Percentiles rank a stretch among this genome's conserved stretches.
phyloP scores from a whole-genome alignment of 1,140 invertebrate species.

The Kradibia gibbosae region DNA sequence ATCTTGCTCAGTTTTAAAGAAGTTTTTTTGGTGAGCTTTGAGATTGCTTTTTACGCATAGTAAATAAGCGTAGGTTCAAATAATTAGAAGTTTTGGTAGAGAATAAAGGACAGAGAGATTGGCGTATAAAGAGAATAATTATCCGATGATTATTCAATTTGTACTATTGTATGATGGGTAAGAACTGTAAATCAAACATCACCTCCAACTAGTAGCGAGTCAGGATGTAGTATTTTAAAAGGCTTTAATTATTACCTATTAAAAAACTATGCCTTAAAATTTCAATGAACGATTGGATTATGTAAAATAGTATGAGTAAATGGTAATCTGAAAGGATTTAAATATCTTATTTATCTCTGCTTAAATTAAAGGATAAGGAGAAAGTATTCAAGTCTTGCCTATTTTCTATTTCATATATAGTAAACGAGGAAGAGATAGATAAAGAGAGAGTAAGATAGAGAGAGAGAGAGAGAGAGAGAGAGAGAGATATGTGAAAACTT shows the following conservation, averaged over 20 bases:
- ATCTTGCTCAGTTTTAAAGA: background rate
- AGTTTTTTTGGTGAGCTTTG: background rate
- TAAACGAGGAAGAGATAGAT: background rate
- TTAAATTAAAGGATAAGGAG: background rate
- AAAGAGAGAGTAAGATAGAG: background rate
- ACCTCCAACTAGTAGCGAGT: background rate
- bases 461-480: constrained; percentile 1
- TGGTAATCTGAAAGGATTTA: background rate
- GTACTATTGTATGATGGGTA: background rate
- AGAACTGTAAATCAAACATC: background rate
- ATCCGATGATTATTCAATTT: no score
- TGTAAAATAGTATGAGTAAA: constrained; percentile 48
- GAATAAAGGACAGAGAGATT: background rate
- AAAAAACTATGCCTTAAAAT: constrained; percentile 43
- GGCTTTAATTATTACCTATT: constrained; percentile 46
- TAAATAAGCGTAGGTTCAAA: background rate
- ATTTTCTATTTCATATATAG: constrained; percentile 17
- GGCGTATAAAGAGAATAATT: background rate
- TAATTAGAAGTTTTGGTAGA: background rate
- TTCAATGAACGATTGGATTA: constrained; percentile 43
- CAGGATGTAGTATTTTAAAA: constrained; percentile 28
- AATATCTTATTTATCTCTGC: background rate
- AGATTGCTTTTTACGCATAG: background rate
- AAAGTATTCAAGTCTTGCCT: constrained; percentile 25
- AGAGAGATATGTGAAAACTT: constrained; percentile 34